Conservation (phyloP, 2,113 vertebrate species). For the Ceyx melanurus region DNA sequence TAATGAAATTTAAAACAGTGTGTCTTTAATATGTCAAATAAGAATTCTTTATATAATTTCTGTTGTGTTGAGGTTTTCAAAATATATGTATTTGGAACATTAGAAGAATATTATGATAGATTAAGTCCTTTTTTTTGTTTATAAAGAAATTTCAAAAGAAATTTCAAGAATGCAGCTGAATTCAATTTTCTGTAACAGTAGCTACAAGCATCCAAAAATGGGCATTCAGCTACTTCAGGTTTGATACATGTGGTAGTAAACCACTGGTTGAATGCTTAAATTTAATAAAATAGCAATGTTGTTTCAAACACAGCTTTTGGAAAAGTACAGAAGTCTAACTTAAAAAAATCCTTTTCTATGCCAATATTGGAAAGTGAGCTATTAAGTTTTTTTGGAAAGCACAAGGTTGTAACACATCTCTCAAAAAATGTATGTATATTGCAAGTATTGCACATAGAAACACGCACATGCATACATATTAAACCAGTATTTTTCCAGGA, state of each 20-base stretch:
- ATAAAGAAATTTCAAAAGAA: conserved; percentile 43
- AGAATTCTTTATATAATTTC: conserved; percentile 10
- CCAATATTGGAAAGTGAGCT: neutral
- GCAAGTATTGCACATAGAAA: neutral
- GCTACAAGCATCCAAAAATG: neutral
- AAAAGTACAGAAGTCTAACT: neutral
- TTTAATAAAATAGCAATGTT: neutral
- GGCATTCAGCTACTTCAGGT: neutral
- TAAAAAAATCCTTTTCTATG: neutral
- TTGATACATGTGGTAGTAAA: neutral
- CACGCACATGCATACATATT: neutral
- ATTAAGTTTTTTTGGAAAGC: neutral
- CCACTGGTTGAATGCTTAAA: neutral
- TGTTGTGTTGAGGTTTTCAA: conserved; percentile 30
- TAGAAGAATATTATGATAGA: neutral
- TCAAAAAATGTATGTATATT: neutral
- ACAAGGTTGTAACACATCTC: neutral
- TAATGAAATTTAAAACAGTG: neutral
- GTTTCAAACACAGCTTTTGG: neutral
- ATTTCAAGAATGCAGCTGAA: conserved; percentile 28
- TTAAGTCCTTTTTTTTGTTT: conserved; percentile 19
- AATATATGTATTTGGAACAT: neutral
- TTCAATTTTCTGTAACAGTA: conserved; percentile 12
- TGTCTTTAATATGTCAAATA: conserved; percentile 34
- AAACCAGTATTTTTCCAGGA: neutral